phyloP scores from a whole-genome alignment of 92 coral and sea anemone genomes.

The Porites lobata region DNA sequence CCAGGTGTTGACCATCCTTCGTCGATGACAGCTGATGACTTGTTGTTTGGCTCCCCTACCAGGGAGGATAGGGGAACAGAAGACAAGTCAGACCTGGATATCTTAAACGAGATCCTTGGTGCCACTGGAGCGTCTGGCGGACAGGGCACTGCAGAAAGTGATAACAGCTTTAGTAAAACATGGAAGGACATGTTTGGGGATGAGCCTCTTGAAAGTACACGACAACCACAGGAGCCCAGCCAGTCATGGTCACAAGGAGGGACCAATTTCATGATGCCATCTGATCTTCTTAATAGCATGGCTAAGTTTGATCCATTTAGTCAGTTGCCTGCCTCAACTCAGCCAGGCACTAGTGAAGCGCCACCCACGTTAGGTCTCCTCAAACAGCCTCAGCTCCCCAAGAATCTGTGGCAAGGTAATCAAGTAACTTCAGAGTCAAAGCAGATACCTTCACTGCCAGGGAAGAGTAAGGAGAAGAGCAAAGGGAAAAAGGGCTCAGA shows the following conservation, averaged over 20 bases:
- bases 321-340: conserved; percentile 23
- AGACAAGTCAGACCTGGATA: conserved; percentile 72
- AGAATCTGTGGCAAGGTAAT: conserved; percentile 7
- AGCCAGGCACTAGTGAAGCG: not conserved
- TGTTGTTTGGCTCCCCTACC: conserved; percentile 90
- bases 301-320: conserved; percentile 87
- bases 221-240: conserved; percentile 30
- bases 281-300: conserved; percentile 95
- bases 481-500: conserved; percentile 77
- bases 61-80: conserved; percentile 60
- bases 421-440: not conserved
- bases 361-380: not conserved
- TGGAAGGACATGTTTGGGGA: conserved; percentile 98
- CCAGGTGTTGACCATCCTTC: conserved; percentile 12
- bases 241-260: conserved; percentile 72
- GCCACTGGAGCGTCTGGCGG: conserved; percentile 49
- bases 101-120: conserved; percentile 84
- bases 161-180: conserved; percentile 90
- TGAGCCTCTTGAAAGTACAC: conserved; percentile 37
- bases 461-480: conserved; percentile 55
- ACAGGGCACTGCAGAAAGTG: conserved; percentile 50
- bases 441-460: conserved; percentile 27
- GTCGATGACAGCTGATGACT: conserved; percentile 83
- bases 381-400: conserved; percentile 12
- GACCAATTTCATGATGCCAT: conserved; percentile 82